A percentile compares a stretch with the other conserved stretches of the same genome.
These are phyloP conservation scores for Lepidocyrtoides sp. DNA, from an alignment of 2,888 invertebrate genomes.

Conservation along the genomic window DNA sequence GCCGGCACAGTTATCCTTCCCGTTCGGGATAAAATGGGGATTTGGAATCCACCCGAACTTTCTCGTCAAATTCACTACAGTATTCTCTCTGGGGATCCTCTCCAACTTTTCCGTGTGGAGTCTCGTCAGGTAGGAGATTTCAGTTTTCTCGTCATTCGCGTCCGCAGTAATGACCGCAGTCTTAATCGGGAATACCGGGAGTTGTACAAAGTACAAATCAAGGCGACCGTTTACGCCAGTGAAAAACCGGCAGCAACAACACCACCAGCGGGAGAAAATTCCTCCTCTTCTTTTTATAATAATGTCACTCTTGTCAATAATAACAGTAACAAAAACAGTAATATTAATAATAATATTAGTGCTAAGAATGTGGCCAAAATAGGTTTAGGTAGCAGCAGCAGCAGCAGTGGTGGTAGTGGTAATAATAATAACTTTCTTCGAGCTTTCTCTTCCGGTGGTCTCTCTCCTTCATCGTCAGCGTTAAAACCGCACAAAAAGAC, in stretches of 20 bases:
- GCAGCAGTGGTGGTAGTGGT: slow-evolving; percentile 8
- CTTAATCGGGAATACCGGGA: slow-evolving; percentile 97
- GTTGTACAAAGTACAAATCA: slow-evolving; percentile 92
- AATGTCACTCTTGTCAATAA: slow-evolving; percentile 59
- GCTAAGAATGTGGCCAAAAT: slow-evolving; percentile 64
- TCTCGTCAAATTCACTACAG: slow-evolving; percentile 91
- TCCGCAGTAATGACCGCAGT: slow-evolving; percentile 89
- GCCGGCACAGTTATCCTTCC: slow-evolving; percentile 94
- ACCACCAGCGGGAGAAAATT: neutral
- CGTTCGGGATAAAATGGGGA: slow-evolving; percentile 90
- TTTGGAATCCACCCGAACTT: slow-evolving; percentile 91
- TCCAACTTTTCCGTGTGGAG: slow-evolving; percentile 97
- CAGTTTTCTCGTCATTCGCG: slow-evolving; percentile 96
- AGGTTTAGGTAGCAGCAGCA: slow-evolving; percentile 54
- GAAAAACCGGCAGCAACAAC: neutral
- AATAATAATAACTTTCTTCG: slow-evolving; percentile 57
- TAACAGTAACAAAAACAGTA: slow-evolving; percentile 44
- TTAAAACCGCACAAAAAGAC: slow-evolving; percentile 58
- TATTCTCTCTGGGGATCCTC: slow-evolving; percentile 95
- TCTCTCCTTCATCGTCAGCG: slow-evolving; percentile 45
- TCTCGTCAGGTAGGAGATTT: slow-evolving; percentile 96
- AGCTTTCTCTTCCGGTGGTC: slow-evolving; percentile 64
- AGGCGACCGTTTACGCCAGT: slow-evolving; percentile 88
- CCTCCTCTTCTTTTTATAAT: neutral
- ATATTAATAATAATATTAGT: slow-evolving; percentile 41